A percentile compares a stretch with the other conserved stretches of the same genome.
phyloP scores from a whole-genome alignment of 2,113 vertebrate species.

The Platanista minor region DNA sequence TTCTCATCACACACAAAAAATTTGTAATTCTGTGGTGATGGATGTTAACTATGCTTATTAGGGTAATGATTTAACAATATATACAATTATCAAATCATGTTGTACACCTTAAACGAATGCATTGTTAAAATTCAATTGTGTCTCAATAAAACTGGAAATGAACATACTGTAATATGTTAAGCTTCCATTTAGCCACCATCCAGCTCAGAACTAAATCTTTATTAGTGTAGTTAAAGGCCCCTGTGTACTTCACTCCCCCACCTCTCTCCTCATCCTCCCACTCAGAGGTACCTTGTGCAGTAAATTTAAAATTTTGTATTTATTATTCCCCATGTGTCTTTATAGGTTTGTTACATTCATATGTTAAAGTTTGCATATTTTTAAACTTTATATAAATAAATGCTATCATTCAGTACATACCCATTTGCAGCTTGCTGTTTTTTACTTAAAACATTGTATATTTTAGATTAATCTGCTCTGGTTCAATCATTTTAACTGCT shows the following conservation, averaged over 20 bases:
- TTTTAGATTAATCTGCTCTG: not conserved
- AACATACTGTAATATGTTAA: not conserved
- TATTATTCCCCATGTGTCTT: not conserved
- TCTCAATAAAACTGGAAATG: not conserved
- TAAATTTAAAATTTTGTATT: not conserved
- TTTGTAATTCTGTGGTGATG: not conserved
- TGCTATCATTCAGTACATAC: not conserved
- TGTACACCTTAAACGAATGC: not conserved
- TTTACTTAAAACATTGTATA: not conserved
- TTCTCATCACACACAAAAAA: not conserved
- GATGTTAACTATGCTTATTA: not conserved
- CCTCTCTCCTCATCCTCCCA: not conserved
- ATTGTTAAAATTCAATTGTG: not conserved
- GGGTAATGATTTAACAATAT: not conserved
- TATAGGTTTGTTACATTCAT: not conserved
- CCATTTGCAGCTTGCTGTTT: not conserved
- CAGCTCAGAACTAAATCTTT: not conserved
- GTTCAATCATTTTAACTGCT: not conserved
- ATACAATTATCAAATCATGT: not conserved
- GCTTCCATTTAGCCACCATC: not conserved
- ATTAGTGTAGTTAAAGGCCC: not conserved
- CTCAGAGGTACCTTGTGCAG: not conserved
- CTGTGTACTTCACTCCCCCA: not conserved
- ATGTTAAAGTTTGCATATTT: not conserved
- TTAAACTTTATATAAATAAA: conserved; percentile 17